A percentile compares a stretch with the other conserved stretches of the same genome.
phyloP scores from a whole-genome alignment of 2,797 vertebrate genomes.

The Gastrophryne carolinensis region DNA sequence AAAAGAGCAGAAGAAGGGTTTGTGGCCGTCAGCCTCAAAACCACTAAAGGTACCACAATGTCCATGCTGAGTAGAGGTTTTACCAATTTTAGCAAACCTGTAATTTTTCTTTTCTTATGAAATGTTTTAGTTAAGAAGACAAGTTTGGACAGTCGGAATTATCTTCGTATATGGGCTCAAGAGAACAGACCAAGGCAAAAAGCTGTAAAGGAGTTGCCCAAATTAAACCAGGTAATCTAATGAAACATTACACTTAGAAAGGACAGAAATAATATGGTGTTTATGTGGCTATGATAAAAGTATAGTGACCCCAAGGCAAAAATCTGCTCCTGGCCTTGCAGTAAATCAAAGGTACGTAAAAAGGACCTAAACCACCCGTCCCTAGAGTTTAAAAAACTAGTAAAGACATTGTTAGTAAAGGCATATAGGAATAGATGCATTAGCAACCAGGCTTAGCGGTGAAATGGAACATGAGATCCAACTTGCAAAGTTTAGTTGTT shows the following conservation, averaged over 20 bases:
- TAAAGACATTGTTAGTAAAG: no score
- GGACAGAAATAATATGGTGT: no score
- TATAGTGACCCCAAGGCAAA: no score
- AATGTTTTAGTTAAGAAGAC: constrained; percentile 67
- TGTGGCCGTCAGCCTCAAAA: constrained; percentile 89
- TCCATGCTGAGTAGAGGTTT: background rate
- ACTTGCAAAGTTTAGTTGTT: no score
- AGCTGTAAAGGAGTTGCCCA: constrained; percentile 84
- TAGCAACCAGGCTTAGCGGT: no score
- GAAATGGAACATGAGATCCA: no score
- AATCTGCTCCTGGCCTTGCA: no score
- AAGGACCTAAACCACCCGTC: no score
- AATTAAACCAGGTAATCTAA: constrained; percentile 85
- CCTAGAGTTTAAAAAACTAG: no score
- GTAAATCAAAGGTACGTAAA: no score
- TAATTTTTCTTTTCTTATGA: background rate
- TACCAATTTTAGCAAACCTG: constrained; percentile 3
- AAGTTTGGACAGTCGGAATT: constrained; percentile 87
- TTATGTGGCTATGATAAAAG: no score
- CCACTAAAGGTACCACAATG: constrained; percentile 76
- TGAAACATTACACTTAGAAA: background rate
- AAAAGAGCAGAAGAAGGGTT: constrained; percentile 85
- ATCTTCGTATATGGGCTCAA: constrained; percentile 89
- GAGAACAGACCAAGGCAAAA: constrained; percentile 84
- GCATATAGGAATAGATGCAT: no score